These are phyloP conservation scores for Bilobella aurantiaca DNA, from an alignment of 1,140 invertebrate species.

Conservation along the genomic window DNA sequence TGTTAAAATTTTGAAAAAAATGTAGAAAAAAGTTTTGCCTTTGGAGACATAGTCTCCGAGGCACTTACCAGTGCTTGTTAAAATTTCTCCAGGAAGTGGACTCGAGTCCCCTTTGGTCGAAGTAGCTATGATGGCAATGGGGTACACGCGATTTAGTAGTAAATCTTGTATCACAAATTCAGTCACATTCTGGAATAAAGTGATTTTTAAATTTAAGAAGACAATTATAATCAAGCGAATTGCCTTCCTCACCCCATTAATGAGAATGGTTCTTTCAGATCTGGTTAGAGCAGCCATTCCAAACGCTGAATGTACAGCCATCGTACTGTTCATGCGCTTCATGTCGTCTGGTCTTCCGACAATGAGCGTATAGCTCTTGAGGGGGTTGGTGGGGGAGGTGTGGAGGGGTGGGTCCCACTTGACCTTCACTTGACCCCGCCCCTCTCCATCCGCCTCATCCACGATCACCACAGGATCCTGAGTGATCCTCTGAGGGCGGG, in stretches of 20 bases:
- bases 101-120: slow-evolving; percentile 15
- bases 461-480: background rate
- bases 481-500: background rate
- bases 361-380: background rate
- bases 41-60: too few species aligned
- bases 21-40: background rate
- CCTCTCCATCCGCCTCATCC: background rate
- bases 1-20: background rate
- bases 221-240: background rate
- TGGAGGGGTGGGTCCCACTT: slow-evolving; percentile 21
- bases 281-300: background rate
- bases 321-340: background rate
- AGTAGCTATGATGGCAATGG: slow-evolving; percentile 14
- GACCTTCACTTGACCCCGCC: slow-evolving; percentile 7
- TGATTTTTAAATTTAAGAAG: background rate
- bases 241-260: slow-evolving; percentile 1
- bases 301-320: background rate
- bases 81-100: background rate
- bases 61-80: slow-evolving; percentile 17
- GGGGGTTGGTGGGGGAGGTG: slow-evolving; percentile 12
- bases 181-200: slow-evolving; percentile 19
- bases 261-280: background rate
- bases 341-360: background rate
- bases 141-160: slow-evolving; percentile 10
- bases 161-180: slow-evolving; percentile 6